These are phyloP conservation scores for Pseudomyrmex gracilis DNA, from an alignment of 1,140 invertebrate genomes.

Conservation along the genomic window DNA sequence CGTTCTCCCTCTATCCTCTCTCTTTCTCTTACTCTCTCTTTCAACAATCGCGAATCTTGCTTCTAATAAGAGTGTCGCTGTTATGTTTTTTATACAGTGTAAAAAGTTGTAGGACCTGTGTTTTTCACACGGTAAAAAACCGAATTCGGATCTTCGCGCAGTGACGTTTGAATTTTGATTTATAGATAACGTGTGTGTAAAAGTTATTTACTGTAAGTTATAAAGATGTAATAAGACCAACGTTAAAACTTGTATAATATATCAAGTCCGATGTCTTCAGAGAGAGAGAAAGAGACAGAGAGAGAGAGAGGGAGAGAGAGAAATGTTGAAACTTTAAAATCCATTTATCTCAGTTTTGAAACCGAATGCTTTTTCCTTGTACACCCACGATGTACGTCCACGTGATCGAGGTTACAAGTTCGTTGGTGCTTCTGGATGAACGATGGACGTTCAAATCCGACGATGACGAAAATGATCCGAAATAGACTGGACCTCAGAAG, in stretches of 20 bases:
- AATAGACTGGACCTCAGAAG: constrained; percentile 41
- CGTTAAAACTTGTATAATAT: neutral
- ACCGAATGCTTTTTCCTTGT: constrained; percentile 34
- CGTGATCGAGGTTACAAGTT: constrained; percentile 25
- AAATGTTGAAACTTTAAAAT: constrained; percentile 11
- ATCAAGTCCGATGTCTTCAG: neutral
- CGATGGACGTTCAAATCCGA: constrained; percentile 36
- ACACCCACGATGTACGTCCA: neutral
- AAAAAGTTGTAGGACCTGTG: too few relatives aligned
- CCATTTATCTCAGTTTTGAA: neutral
- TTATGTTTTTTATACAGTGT: too few relatives aligned
- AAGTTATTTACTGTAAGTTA: neutral
- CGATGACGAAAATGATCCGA: constrained; percentile 49
- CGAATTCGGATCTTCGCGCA: too few relatives aligned
- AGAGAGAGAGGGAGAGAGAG: too few relatives aligned
- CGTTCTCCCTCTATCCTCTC: too few relatives aligned
- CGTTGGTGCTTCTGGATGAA: constrained; percentile 23
- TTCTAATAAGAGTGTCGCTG: too few relatives aligned
- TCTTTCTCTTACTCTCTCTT: too few relatives aligned
- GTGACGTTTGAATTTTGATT: too few relatives aligned
- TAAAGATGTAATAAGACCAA: neutral
- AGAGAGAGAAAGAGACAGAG: neutral
- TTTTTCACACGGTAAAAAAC: too few relatives aligned
- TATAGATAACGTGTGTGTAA: too few relatives aligned
- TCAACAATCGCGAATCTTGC: too few relatives aligned